Evolutionary conservation across 2,888 invertebrate species (phyloP), one percentile per base, ranked within the genome.

Genomic region (Patella ulyssiponensis): DNA sequence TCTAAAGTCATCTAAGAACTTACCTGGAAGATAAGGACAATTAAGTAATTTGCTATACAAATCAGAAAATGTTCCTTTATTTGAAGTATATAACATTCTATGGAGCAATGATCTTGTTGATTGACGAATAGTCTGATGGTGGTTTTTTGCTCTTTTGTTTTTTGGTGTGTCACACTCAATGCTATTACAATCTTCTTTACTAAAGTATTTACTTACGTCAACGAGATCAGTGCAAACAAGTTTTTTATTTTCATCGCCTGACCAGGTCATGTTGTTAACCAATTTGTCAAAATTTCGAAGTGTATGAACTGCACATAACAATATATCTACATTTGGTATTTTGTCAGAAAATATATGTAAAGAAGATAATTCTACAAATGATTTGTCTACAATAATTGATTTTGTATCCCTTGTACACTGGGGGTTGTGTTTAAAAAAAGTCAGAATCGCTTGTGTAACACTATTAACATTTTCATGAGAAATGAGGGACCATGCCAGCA

Each of bases 321-420:
- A 12, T 11, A 64, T 20, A 20, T 64, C 64, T 20, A 64, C n/a
- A 64, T n/a, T 20, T 64, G 64, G 64, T 20, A 64, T 64, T 64
- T 64, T 64, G 20, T 64, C 64, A n/a, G 9, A 20, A 20, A 64
- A 17, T 58, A 58, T 58, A 20, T 58, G n/a, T 20, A 58, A 20
- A 64, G n/a, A 64, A 1, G 64, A 64, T 15, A 64, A 64, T 64
- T 64, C 64, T 20, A 64, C 20, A 64, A 64, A 64, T 4, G 64
- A 64, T 64, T 64, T 64, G 64, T 64, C 64, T 20, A 64, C 64
- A 20, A 64, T n/a, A n/a, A 64, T 17, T 64, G 44, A 44, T 64
- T 64, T 64, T 64, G 20, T 64, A 64, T n/a, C 64, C n/a, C 12
- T 15, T 27, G 27, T 27, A 27, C 27, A 27, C 27, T 27, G 27